These are phyloP conservation scores for Zootermopsis nevadensis DNA, from an alignment of 2,888 invertebrate genomes.

Conservation along the genomic window DNA sequence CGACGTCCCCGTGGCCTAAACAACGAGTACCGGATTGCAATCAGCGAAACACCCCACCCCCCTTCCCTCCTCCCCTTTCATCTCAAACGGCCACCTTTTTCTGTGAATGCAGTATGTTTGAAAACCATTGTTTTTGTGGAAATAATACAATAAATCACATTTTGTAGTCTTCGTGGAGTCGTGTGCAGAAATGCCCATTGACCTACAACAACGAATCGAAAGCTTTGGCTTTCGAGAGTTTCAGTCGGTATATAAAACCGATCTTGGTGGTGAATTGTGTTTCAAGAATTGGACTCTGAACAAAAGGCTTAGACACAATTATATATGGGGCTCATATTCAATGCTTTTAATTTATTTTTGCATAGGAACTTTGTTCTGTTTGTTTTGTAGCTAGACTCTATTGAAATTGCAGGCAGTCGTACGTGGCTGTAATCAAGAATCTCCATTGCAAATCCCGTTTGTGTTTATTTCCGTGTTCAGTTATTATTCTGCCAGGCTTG, in stretches of 20 bases:
- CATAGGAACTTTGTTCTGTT: background rate
- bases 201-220: background rate
- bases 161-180: too few relatives aligned
- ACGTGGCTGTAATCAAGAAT: background rate
- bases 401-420: background rate
- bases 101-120: too few relatives aligned
- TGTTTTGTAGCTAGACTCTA: background rate
- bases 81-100: background rate
- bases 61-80: too few relatives aligned
- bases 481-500: too few relatives aligned
- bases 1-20: conserved; percentile 16
- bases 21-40: conserved; percentile 20
- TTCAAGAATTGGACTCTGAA: background rate
- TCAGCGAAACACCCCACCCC: background rate
- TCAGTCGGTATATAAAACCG: background rate
- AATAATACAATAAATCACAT: background rate
- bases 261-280: background rate
- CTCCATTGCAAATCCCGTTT: too few relatives aligned
- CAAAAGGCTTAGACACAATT: background rate
- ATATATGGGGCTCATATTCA: background rate
- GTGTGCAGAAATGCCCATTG: too few relatives aligned
- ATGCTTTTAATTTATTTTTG: background rate
- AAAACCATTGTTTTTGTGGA: background rate
- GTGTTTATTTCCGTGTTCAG: too few relatives aligned
- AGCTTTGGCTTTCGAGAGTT: too few relatives aligned